Percentiles rank a stretch among this genome's conserved stretches.
phyloP scores from a whole-genome alignment of 2,797 vertebrate species.

The Alfaro cultratus region DNA sequence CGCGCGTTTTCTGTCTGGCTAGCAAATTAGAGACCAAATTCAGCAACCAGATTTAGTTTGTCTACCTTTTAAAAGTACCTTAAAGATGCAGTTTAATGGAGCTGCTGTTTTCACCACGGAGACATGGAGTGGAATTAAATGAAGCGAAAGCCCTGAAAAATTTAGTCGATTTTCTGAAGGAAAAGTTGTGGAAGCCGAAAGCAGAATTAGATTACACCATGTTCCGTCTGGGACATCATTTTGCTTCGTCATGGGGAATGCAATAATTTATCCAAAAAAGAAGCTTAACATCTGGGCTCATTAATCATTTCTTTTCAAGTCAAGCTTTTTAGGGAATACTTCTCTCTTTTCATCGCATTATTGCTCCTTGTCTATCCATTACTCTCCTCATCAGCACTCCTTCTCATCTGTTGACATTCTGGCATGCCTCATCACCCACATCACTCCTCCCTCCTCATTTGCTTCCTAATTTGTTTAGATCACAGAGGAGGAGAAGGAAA shows the following conservation, averaged over 20 bases:
- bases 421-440: slow-evolving; percentile 65
- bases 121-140: slow-evolving; percentile 45
- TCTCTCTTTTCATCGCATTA: slow-evolving; percentile 53
- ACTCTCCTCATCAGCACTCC: slow-evolving; percentile 30
- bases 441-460: slow-evolving; percentile 71
- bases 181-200: slow-evolving; percentile 42
- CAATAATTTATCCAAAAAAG: slow-evolving; percentile 66
- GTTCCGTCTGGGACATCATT: slow-evolving; percentile 49
- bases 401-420: slow-evolving; percentile 64
- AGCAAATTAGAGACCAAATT: no score
- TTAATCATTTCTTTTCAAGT: slow-evolving; percentile 73
- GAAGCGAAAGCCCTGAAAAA: slow-evolving; percentile 42
- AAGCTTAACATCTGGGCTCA: slow-evolving; percentile 75
- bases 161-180: slow-evolving; percentile 41
- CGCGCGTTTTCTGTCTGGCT: no score
- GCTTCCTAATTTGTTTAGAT: slow-evolving; percentile 71
- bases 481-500: slow-evolving; percentile 14
- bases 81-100: slow-evolving; percentile 25
- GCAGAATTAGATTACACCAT: slow-evolving; percentile 46
- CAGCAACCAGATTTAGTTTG: no score
- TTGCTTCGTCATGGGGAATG: slow-evolving; percentile 69
- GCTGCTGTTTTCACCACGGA: slow-evolving; percentile 15
- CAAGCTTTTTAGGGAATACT: slow-evolving; percentile 53
- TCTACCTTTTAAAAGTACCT: no score
- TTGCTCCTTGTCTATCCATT: slow-evolving; percentile 12